Evolutionary conservation across 2,797 vertebrate species (phyloP).

Genomic region (Eremophila alpestris): DNA sequence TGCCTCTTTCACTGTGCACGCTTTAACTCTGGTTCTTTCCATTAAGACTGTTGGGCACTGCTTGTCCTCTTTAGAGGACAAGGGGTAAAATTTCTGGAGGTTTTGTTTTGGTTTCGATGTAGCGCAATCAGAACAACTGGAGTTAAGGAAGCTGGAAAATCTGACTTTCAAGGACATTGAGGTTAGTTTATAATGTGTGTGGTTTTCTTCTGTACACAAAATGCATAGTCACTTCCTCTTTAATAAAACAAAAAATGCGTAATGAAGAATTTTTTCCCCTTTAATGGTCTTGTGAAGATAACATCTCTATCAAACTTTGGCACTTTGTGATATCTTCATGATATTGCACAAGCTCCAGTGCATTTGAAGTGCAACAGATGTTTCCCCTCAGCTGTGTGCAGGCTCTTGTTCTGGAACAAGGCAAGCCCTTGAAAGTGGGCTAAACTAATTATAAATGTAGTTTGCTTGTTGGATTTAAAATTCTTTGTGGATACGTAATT

Average conservation of each 20-base stretch:
- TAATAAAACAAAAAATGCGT: not conserved
- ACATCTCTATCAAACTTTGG: not conserved
- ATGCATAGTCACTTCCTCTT: conserved; percentile 17
- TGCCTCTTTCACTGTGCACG: not conserved
- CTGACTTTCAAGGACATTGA: not conserved
- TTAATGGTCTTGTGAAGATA: conserved; percentile 11
- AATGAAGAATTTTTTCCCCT: conserved; percentile 7
- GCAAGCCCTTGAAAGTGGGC: not conserved
- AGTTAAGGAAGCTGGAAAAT: not conserved
- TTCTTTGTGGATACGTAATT: not conserved
- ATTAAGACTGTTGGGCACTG: not conserved
- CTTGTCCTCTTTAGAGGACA: not conserved
- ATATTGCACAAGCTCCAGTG: not conserved
- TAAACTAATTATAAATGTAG: not conserved
- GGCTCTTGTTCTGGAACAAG: not conserved
- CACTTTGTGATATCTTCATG: not conserved
- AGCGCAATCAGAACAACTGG: not conserved
- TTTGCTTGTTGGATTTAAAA: not conserved
- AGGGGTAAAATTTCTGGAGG: not conserved
- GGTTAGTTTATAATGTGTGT: conserved; percentile 26
- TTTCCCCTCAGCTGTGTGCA: not conserved
- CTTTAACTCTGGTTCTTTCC: not conserved
- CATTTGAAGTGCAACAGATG: not conserved
- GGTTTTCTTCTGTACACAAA: conserved; percentile 22
- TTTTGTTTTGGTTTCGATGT: conserved; percentile 12